phyloP scores from a whole-genome alignment of 2,797 vertebrate species.

The Gila robusta region DNA sequence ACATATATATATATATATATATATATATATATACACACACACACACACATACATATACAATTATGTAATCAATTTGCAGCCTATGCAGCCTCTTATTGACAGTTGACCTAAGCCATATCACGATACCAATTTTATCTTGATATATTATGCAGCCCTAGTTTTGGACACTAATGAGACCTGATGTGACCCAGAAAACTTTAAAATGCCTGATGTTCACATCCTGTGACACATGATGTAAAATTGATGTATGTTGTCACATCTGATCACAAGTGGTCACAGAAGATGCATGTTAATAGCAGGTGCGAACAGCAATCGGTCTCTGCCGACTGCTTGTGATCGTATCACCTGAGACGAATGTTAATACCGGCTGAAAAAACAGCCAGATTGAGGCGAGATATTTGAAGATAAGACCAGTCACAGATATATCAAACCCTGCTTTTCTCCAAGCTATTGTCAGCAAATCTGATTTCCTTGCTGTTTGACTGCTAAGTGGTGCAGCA shows the following conservation, averaged over 20 bases:
- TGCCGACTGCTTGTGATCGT: not conserved
- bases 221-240: not conserved
- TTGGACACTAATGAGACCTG: not conserved
- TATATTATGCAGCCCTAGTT: not conserved
- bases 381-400: not conserved
- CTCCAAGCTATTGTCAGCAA: slow-evolving; percentile 27
- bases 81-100: not conserved
- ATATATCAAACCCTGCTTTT: slow-evolving; percentile 20
- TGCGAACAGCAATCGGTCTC: not conserved
- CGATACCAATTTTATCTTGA: not conserved
- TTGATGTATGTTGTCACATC: not conserved
- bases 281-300: not conserved
- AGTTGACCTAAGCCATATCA: not conserved
- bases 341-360: not conserved
- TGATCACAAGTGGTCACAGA: not conserved
- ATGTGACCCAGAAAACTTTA: not conserved
- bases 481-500: slow-evolving; percentile 45
- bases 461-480: slow-evolving; percentile 38
- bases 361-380: slow-evolving; percentile 7
- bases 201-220: not conserved
- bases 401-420: not conserved
- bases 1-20: too few relatives aligned
- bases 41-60: too few relatives aligned
- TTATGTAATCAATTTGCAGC: too few relatives aligned
- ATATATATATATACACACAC: too few relatives aligned